Evolutionary conservation across 2,113 vertebrate genomes (phyloP).

Genomic region (Notiomystis cincta): DNA sequence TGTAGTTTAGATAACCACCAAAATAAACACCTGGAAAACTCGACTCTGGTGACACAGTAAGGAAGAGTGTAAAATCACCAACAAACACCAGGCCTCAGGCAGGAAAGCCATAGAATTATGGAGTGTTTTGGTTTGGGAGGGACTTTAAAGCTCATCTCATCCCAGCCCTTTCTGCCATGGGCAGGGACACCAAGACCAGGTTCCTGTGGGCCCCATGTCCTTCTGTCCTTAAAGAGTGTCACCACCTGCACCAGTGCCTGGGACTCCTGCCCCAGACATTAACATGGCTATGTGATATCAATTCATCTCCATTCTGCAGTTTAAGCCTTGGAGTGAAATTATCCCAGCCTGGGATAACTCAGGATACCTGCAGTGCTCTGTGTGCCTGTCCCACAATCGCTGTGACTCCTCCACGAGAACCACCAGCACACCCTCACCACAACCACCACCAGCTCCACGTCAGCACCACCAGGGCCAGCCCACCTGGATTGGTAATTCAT

Average conservation of each 20-base stretch:
- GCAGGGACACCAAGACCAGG: background rate
- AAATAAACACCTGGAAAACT: background rate
- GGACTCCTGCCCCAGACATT: background rate
- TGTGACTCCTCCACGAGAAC: accelerated
- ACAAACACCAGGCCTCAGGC: background rate
- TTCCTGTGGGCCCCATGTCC: background rate
- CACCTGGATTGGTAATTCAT: background rate
- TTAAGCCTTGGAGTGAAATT: background rate
- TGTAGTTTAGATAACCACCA: background rate
- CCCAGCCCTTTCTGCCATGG: background rate
- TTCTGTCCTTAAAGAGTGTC: background rate
- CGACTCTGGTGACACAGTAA: background rate
- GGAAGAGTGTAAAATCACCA: background rate
- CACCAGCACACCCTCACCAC: background rate
- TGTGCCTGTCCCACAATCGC: accelerated
- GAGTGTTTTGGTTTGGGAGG: background rate
- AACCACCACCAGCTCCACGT: background rate
- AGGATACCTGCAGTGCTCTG: background rate
- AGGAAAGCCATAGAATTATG: background rate
- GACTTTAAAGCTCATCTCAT: background rate
- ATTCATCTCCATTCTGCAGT: background rate
- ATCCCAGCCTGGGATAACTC: background rate
- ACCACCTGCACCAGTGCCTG: background rate
- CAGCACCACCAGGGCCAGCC: background rate
- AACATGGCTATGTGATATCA: accelerated